Conservation (phyloP, 2,113 vertebrate genomes). For the Benitochromis conjunctus region DNA sequence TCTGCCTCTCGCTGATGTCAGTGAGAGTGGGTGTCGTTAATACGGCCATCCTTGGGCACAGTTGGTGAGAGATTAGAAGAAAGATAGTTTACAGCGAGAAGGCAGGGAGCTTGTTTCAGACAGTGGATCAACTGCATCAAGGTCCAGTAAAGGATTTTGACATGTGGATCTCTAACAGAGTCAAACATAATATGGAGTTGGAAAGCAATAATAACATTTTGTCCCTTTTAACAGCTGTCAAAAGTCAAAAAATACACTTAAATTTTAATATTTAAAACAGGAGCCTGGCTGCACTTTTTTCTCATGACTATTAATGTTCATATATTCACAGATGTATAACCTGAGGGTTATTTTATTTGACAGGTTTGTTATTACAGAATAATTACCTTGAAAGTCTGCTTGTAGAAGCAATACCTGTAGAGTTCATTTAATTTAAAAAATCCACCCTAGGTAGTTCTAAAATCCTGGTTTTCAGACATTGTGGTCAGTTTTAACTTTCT, state of each 20-base stretch:
- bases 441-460: background rate
- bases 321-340: background rate
- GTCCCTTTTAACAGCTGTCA: background rate
- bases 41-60: background rate
- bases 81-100: background rate
- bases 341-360: background rate
- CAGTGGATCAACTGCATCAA: background rate
- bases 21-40: background rate
- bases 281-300: background rate
- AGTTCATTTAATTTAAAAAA: background rate
- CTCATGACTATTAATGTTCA: background rate
- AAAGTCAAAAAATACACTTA: background rate
- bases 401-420: background rate
- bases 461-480: background rate
- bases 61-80: background rate
- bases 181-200: background rate
- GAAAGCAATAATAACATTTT: background rate
- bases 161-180: background rate
- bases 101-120: background rate
- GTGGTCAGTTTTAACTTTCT: background rate
- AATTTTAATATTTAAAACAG: background rate
- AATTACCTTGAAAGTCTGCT: background rate
- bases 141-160: background rate
- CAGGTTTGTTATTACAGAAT: background rate
- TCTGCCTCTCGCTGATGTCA: background rate